Base-by-base conservation (phyloP, 2,797 vertebrate genomes). In the Phrynocephalus vlangalii region DNA sequence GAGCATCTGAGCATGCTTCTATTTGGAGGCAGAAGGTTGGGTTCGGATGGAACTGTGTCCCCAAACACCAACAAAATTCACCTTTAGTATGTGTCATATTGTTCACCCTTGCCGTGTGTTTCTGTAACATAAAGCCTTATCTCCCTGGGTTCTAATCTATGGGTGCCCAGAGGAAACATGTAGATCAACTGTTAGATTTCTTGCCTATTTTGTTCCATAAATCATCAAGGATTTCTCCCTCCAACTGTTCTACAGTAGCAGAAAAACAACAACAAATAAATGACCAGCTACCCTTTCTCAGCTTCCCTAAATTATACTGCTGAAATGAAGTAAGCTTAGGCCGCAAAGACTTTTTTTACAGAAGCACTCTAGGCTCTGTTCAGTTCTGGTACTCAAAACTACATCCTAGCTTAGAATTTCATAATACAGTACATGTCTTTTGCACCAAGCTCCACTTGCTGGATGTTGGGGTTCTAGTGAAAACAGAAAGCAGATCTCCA, bases 11-110 rank as follows among this genome's bases (percentile, higher is more conserved):
- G 9, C 20, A 26, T 38, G 38, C 38, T 20, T 15, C 56, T 11
- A 82, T 60, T 67, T 30, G 56, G 28, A 48, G 20, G 26, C 38
- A 78, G 75, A 11, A 48, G n/a, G 16, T 48, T 76, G 72, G 13
- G 33, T 28, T 30, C 15, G 30, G 26, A 30, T 24, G 33, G 71
- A 75, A 66, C 13, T 1, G 26, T 48, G 26, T 44, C 75, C 16
- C 67, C 38, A 44, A 38, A 86, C 28, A 38, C 24, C 85, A 87
- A 60, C 26, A 28, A 87, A 88, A 72, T 44, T 44, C 52, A 63
- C 82, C 82, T 79, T 79, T 84, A 33, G 20, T 63, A 44, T 50
- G 48, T 30, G 66, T n/a, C 48, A 76, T 28, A 48, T 52, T 81
- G n/a, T 71, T n/a, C 22, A 56, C n/a, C 24, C 68, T 3, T 63